Base-by-base conservation (phyloP, 2,888 invertebrate species). In the Sminthurinus aureus region DNA sequence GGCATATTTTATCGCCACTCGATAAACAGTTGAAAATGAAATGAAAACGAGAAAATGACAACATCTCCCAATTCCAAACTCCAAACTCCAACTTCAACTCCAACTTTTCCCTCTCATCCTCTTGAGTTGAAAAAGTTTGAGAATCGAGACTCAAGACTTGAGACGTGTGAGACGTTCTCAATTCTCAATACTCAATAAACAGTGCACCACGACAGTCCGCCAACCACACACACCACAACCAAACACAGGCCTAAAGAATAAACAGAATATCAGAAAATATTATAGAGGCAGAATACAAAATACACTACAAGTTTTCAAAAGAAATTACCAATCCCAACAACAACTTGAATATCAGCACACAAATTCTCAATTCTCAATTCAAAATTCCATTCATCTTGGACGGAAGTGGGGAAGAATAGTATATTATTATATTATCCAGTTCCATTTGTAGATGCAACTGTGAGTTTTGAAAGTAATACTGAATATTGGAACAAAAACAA, bases 11-110 rank as follows among this genome's bases (percentile, higher is more conserved):
- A 78, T 82, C 82, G 71, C 78, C 82, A 73, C 82, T 82, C 82
- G 82, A 82, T 77, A 82, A 76, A 78, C 78, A 82, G 82, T 82
- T 82, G 82, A 82, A 82, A 82, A 82, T 82, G 78, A 82, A 78
- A 82, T 78, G 77, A 82, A 82, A 78, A 78, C 82, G 82, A 78
- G 77, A 78, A 82, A 78, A 82, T 78, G 82, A 78, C 82, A 77
- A 78, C 77, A 82, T 82, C 78, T 82, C 77, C 26, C 81, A 26
- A 24, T n/a, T 79, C 20, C 22, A 20, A 12, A 80, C 71, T 50
- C 67, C 67, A 80, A 52, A 80, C 71, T 80, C 67, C 15, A 12
- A 58, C 15, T 12, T n/a, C 66, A 12, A 12, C 75, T 75, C 75
- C 1, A 9, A 9, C 51, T 51, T 38, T 38, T 78, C 52, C 15